Evolutionary conservation across 2,888 invertebrate species (phyloP), one percentile per base, ranked within the genome.

Genomic region (Mythimna ferrago): DNA sequence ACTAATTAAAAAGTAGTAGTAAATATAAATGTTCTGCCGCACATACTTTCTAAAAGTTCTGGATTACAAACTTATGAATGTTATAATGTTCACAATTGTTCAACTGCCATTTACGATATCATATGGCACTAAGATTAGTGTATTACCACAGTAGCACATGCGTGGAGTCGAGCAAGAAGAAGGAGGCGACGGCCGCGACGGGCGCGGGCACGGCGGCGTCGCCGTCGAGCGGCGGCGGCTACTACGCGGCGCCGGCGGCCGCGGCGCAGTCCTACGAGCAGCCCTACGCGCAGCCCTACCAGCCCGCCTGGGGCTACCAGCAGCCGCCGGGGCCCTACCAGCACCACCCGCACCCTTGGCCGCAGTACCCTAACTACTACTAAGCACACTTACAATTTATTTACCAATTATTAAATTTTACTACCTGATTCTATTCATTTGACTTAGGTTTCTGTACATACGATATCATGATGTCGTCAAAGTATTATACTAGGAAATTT

Each of bases 221-320:
- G 9, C 73, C 90, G 19, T 84, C 86, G 78, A 44, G 44, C 44
- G 60, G 83, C 63, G 89, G 86, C 83, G 89, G 86, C 83, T 84
- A 94, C 91, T 95, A 95, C 91, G 93, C 92, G 83, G 83, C 93
- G 75, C 92, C 91, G 58, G 83, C 91, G 54, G 54, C 67, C 48
- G 89, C 91, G n/a, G 89, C 93, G 80, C 91, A 90, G 85, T 89
- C 93, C 7, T 95, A 94, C 92, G 94, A 95, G 70, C 95, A 94
- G 89, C 92, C 92, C 61, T 95, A 96, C 90, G 92, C 94, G 87
- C 93, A 93, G 89, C 94, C 93, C 82, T 95, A 95, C 91, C 95
- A 95, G 90, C 94, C 95, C 81, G 93, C 95, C 21, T 96, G 96
- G 96, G 94, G 94, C 81, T 96, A 96, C 92, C 96, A 96, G 90